Percentiles rank a stretch among this genome's conserved stretches.
These are phyloP conservation scores for Psittacula derbiana DNA, from an alignment of 2,797 vertebrate genomes.

Conservation along the genomic window DNA sequence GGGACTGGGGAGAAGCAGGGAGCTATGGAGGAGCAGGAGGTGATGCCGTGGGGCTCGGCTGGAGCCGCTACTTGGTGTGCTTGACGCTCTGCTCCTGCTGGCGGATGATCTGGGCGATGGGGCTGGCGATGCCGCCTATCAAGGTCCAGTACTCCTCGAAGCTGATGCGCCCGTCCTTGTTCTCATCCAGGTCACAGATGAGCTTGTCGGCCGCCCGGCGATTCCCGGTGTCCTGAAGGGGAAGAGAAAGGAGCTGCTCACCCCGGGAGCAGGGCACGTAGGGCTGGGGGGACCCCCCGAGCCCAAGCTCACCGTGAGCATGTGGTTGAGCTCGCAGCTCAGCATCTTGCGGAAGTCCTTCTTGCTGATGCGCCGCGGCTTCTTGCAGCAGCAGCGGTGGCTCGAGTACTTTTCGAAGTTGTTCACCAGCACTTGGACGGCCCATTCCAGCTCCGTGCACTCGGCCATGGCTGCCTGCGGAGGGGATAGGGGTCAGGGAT, in stretches of 20 bases:
- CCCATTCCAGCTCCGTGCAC: constrained; percentile 74
- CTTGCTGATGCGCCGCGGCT: constrained; percentile 76
- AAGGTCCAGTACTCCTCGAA: constrained; percentile 81
- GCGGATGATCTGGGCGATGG: constrained; percentile 74
- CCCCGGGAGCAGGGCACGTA: accelerated
- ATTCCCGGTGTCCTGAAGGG: constrained; percentile 73
- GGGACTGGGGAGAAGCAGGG: neutral
- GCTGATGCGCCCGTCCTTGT: constrained; percentile 77
- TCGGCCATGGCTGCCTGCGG: neutral
- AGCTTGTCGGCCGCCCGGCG: constrained; percentile 75
- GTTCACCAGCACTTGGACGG: constrained; percentile 72
- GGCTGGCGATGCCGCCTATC: constrained; percentile 77
- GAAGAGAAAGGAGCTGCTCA: neutral
- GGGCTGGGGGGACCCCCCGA: accelerated
- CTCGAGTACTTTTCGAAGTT: constrained; percentile 77
- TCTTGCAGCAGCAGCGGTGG: constrained; percentile 70
- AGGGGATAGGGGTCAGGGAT: accelerated
- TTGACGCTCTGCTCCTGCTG: constrained; percentile 68
- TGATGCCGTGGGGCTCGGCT: neutral
- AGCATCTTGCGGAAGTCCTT: constrained; percentile 79
- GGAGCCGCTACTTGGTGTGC: constrained; percentile 22
- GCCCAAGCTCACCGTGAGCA: constrained; percentile 66
- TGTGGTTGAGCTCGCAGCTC: constrained; percentile 75
- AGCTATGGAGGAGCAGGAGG: neutral
- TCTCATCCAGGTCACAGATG: constrained; percentile 75